Evolutionary conservation across 2,797 vertebrate genomes (phyloP), one percentile per base, ranked within the genome.

Genomic region (Anisognathus igniventris): DNA sequence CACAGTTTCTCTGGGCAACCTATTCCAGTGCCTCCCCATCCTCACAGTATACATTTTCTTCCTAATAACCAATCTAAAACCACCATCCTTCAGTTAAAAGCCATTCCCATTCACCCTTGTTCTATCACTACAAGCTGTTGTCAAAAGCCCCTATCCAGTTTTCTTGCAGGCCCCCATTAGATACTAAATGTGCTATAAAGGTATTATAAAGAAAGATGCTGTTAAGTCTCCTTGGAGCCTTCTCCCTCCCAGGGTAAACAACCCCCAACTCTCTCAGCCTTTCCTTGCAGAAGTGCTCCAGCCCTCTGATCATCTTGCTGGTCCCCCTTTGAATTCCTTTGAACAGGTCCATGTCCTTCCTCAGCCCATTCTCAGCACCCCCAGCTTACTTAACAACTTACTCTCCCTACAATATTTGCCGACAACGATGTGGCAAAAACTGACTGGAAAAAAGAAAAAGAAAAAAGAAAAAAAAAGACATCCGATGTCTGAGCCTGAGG

Each of bases 391-490:
- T 33, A 58, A 40, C 16, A 42, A 22, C 12, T 42, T 35, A 28
- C 16, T 23, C 15, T 48, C 23, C 40, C 17, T 35, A 8, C 11
- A 25, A 4, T 14, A 67, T 50, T 53, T 19, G 39, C 27, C 11
- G 19, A 51, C 22, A 42, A 27, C 0, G 0, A 15, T 4, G 28
- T 1, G 3, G 13, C 30, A 50, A 54, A 31, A 53, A 19, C 19
- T 8, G 75, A 30, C 11, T 4, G 40, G 22, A 10, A 28, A 33
- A 10, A 28, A 33, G 8, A 31, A 35, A 16, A 14, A 4, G 8
- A 5, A 1, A 4, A 3, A 7, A 12, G 6, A 13, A 4, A 21
- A 10, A 5, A 7, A 25, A 20, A 14, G 5, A 5, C 1, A 0
- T 7, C 31, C 5, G 3, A 24, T 3, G 0, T 22, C 8, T 7